phyloP scores from a whole-genome alignment of 2,797 vertebrate species.

The Myripristis murdjan region DNA sequence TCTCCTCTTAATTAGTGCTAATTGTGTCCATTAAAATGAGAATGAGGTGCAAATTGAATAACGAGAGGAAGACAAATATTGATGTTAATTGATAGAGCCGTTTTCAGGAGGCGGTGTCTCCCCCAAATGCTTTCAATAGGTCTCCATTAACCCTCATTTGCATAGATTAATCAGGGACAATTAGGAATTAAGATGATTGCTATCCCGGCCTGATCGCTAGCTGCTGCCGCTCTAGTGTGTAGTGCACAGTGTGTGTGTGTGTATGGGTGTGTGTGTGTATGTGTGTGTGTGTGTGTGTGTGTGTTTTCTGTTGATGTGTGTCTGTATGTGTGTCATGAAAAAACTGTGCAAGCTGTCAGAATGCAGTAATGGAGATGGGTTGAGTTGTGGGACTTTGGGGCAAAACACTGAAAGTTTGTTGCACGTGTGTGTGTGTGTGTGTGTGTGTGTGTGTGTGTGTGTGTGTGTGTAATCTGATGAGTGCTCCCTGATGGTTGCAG shows the following conservation, averaged over 20 bases:
- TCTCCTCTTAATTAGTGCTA: conserved; percentile 90
- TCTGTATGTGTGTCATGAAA: not conserved
- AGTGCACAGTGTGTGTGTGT: conserved; percentile 9
- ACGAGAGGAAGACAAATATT: conserved; percentile 84
- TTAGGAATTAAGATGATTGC: conserved; percentile 80
- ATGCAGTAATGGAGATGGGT: conserved; percentile 19
- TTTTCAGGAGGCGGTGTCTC: conserved; percentile 60
- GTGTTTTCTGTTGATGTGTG: no score
- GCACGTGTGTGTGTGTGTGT: conserved; percentile 7
- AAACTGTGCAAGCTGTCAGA: conserved; percentile 3
- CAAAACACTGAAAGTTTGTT: conserved; percentile 14
- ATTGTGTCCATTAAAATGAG: conserved; percentile 91
- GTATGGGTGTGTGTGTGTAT: conserved; percentile 19
- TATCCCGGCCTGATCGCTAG: conserved; percentile 23
- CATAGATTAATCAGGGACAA: conserved; percentile 82
- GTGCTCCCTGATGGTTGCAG: conserved; percentile 12
- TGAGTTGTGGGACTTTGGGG: conserved; percentile 22
- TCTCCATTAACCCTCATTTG: conserved; percentile 83
- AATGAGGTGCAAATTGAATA: conserved; percentile 88
- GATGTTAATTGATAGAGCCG: conserved; percentile 81
- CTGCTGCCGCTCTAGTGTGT: conserved; percentile 19
- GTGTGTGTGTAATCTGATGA: conserved; percentile 77
- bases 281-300: conserved; percentile 22
- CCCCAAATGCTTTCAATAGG: conserved; percentile 73
- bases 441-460: conserved; percentile 30